Evolutionary conservation across 2,888 invertebrate genomes (phyloP).

Genomic region (Mesorhabditis sp.): DNA sequence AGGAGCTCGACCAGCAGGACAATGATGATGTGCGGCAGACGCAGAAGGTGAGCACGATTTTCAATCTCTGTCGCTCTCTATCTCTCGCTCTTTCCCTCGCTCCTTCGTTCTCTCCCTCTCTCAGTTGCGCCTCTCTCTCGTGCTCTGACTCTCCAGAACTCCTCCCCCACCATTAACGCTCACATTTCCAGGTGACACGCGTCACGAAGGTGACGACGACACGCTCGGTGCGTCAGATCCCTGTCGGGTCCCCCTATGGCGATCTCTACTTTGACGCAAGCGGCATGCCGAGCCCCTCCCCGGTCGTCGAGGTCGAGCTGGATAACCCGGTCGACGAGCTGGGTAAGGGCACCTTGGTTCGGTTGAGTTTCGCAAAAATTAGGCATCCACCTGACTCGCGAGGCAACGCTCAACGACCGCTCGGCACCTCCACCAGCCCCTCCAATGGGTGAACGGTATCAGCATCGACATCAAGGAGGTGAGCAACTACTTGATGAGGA

Average conservation of each 20-base stretch:
- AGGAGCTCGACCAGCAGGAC: slow-evolving; percentile 22
- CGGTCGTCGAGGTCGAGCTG: slow-evolving; percentile 17
- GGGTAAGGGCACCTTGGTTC: not conserved
- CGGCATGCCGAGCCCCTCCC: slow-evolving; percentile 39
- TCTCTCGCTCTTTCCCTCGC: not conserved
- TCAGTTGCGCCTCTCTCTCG: not conserved
- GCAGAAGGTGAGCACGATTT: slow-evolving; percentile 21
- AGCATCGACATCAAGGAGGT: slow-evolving; percentile 11
- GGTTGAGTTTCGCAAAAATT: not conserved
- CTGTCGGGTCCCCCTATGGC: slow-evolving; percentile 46
- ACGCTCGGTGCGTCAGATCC: slow-evolving; percentile 53
- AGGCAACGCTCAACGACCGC: slow-evolving; percentile 22
- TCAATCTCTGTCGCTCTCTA: slow-evolving; percentile 10
- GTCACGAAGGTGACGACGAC: slow-evolving; percentile 58
- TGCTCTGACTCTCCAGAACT: not conserved
- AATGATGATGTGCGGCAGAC: slow-evolving; percentile 30
- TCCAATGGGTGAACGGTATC: slow-evolving; percentile 8
- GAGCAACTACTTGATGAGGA: not conserved
- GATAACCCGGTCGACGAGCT: not conserved
- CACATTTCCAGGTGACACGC: slow-evolving; percentile 47
- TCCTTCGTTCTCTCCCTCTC: slow-evolving; percentile 5
- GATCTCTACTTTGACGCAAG: slow-evolving; percentile 53
- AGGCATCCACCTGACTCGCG: slow-evolving; percentile 5
- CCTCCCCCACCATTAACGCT: too few relatives aligned
- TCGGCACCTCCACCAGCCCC: slow-evolving; percentile 37